Percentiles rank a stretch among this genome's conserved stretches.
phyloP scores from a whole-genome alignment of 2,113 vertebrate species.

The Forbesichthys agassizii region DNA sequence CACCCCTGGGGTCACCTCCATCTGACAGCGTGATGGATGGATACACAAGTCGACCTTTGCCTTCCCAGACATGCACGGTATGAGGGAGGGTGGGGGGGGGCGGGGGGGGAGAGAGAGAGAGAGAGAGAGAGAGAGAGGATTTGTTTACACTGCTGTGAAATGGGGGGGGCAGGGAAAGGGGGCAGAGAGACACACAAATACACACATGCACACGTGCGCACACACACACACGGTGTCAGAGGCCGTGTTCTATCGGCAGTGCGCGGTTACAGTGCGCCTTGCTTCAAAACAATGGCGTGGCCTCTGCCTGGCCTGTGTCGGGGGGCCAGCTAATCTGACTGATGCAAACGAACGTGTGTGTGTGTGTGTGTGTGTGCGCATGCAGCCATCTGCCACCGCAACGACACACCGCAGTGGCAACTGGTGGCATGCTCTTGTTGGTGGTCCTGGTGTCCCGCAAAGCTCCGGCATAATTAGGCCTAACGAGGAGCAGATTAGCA shows the following conservation, averaged over 20 bases:
- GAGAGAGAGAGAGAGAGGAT: too few relatives aligned
- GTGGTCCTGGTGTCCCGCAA: conserved; percentile 60
- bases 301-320: not conserved
- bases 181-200: conserved; percentile 2
- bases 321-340: not conserved
- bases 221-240: not conserved
- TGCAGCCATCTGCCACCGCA: not conserved
- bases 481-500: conserved; percentile 61
- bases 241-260: conserved; percentile 13
- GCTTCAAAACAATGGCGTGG: conserved; percentile 5
- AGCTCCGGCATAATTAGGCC: conserved; percentile 50
- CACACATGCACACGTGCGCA: conserved; percentile 1
- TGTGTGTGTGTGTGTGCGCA: not conserved
- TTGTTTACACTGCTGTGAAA: too few relatives aligned
- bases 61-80: not conserved
- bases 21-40: conserved; percentile 72
- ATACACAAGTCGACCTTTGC: conserved; percentile 48
- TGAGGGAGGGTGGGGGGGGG: not conserved
- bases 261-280: not conserved
- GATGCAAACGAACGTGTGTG: conserved; percentile 1
- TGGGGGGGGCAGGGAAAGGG: too few relatives aligned
- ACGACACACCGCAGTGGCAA: conserved; percentile 10
- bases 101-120: conserved; percentile 4
- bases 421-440: conserved; percentile 46
- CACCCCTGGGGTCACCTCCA: conserved; percentile 34